Evolutionary conservation across 2,888 invertebrate species (phyloP).

Genomic region (Deilephila porcellus): DNA sequence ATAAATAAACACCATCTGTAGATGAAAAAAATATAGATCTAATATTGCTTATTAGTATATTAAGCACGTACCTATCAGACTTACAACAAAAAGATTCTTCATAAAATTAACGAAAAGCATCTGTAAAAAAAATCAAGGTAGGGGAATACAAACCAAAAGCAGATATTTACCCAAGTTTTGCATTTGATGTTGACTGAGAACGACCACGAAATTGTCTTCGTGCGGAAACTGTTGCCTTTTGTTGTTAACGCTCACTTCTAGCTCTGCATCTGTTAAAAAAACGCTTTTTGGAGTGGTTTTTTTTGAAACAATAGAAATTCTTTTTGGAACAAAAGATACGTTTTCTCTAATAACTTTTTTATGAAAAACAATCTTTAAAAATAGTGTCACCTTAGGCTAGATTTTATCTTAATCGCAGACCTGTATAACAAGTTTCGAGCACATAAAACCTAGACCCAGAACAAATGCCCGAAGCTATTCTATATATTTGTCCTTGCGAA

Average conservation of each 20-base stretch:
- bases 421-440: too few species aligned
- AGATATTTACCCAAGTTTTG: slow-evolving; percentile 64
- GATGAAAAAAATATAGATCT: too few species aligned
- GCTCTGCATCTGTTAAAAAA: slow-evolving; percentile 54
- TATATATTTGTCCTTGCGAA: not conserved
- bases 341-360: too few species aligned
- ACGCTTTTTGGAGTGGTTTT: not conserved
- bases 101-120: not conserved
- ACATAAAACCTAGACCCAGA: too few species aligned
- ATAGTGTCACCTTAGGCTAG: too few species aligned
- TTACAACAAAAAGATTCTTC: not conserved
- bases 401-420: too few species aligned
- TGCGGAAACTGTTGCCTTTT: slow-evolving; percentile 50
- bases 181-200: slow-evolving; percentile 75
- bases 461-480: not conserved
- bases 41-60: too few species aligned
- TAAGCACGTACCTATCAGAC: too few species aligned
- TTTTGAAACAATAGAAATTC: not conserved
- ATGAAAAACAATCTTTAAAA: too few species aligned
- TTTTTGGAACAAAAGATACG: not conserved
- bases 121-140: not conserved
- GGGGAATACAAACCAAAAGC: not conserved
- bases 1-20: too few species aligned
- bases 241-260: slow-evolving; percentile 49
- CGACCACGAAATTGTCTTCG: slow-evolving; percentile 62